Percentiles rank a stretch among this genome's conserved stretches.
phyloP scores from a whole-genome alignment of 2,888 invertebrate genomes.

The Orthosia incerta region DNA sequence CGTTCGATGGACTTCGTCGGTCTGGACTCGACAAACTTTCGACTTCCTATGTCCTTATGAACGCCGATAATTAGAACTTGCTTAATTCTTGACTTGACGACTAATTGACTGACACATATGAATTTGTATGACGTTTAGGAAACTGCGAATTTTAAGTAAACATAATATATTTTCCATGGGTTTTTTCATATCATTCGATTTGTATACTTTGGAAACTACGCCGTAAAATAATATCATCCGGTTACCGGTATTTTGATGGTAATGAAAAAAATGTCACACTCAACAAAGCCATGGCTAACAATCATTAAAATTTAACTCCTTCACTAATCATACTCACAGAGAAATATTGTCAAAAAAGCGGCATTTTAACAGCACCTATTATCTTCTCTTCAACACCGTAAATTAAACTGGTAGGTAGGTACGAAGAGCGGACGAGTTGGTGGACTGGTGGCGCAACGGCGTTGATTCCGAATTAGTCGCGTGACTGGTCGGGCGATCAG shows the following conservation, averaged over 20 bases:
- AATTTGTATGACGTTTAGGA: slow-evolving; percentile 20
- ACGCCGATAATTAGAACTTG: slow-evolving; percentile 56
- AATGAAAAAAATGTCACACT: slow-evolving; percentile 14
- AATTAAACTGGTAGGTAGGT: slow-evolving; percentile 86
- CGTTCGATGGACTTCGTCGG: slow-evolving; percentile 63
- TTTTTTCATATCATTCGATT: not conserved
- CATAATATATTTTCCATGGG: not conserved
- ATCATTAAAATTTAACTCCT: slow-evolving; percentile 53
- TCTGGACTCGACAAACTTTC: slow-evolving; percentile 64
- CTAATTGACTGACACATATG: slow-evolving; percentile 41
- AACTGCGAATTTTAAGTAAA: slow-evolving; percentile 4
- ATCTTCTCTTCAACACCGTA: slow-evolving; percentile 87
- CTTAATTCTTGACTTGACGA: slow-evolving; percentile 40
- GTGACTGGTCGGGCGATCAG: slow-evolving; percentile 63
- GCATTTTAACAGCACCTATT: slow-evolving; percentile 86
- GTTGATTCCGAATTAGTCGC: slow-evolving; percentile 69
- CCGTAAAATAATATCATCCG: slow-evolving; percentile 10
- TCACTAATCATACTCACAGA: slow-evolving; percentile 63
- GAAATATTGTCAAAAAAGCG: slow-evolving; percentile 77
- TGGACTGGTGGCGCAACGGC: slow-evolving; percentile 72
- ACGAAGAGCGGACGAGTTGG: slow-evolving; percentile 74
- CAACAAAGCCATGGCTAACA: slow-evolving; percentile 24
- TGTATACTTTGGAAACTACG: slow-evolving; percentile 21
- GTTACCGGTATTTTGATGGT: slow-evolving; percentile 9
- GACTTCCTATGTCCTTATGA: slow-evolving; percentile 58